phyloP scores from a whole-genome alignment of 2,113 vertebrate genomes.

The Oreochromis niloticus region DNA sequence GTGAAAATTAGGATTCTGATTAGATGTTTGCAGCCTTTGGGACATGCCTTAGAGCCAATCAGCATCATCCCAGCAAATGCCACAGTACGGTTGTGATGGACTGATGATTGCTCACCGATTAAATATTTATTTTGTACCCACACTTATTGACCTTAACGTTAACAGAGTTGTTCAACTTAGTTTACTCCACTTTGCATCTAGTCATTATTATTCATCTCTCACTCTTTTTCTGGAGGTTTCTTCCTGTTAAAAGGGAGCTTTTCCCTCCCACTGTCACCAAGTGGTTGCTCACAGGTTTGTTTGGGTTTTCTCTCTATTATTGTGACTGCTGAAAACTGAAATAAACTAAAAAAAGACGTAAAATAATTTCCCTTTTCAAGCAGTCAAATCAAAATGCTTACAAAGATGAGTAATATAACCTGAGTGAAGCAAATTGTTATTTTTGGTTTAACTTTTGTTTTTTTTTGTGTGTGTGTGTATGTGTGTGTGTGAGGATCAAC shows the following conservation, averaged over 20 bases:
- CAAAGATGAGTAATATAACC: neutral
- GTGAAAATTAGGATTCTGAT: neutral
- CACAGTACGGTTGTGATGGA: neutral
- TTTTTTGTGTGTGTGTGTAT: neutral
- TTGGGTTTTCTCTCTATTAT: neutral
- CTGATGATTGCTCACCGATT: neutral
- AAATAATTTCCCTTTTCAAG: no score
- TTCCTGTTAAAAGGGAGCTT: neutral
- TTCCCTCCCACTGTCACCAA: neutral
- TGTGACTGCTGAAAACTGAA: neutral
- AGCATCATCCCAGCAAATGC: neutral
- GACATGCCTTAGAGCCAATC: neutral
- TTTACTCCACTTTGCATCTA: neutral
- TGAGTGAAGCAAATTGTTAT: neutral
- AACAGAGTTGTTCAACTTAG: neutral
- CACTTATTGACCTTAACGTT: neutral
- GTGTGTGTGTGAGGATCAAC: neutral
- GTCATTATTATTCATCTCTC: neutral
- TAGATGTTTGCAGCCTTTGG: neutral
- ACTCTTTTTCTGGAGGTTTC: neutral
- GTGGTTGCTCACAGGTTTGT: neutral
- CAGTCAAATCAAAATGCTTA: neutral
- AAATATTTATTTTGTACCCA: neutral
- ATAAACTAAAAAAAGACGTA: neutral
- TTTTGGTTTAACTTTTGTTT: neutral